Conservation (phyloP, 2,113 vertebrate species). For the Grammomys dolichurus region DNA sequence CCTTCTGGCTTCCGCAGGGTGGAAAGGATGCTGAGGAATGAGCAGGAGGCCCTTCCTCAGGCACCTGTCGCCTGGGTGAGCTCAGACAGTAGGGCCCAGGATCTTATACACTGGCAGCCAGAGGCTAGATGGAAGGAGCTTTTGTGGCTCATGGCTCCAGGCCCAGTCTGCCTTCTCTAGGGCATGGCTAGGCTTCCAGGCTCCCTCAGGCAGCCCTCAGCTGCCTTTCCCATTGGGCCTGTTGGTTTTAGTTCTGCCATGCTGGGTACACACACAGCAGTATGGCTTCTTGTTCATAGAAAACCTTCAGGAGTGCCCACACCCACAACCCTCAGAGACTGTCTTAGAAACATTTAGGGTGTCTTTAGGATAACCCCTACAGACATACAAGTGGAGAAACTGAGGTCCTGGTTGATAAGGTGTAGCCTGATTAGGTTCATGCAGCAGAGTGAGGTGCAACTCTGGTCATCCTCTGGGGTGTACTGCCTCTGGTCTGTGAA, state of each 20-base stretch:
- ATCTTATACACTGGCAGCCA: neutral
- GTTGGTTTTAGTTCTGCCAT: neutral
- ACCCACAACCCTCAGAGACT: neutral
- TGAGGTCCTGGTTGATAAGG: neutral
- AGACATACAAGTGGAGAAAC: neutral
- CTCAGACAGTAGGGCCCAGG: neutral
- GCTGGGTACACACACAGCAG: neutral
- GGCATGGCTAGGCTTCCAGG: rapidly evolving
- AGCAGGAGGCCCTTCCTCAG: neutral
- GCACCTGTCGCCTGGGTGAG: neutral
- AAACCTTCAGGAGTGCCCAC: neutral
- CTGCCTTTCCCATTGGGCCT: neutral
- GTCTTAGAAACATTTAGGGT: neutral
- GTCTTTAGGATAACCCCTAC: neutral
- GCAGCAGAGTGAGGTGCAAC: neutral
- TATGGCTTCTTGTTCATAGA: neutral
- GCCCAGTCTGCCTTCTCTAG: neutral
- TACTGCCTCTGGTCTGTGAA: neutral
- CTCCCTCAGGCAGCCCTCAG: neutral
- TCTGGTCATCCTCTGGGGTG: neutral
- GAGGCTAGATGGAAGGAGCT: neutral
- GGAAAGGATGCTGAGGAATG: neutral
- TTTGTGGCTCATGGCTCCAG: too few species aligned
- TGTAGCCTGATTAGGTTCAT: neutral
- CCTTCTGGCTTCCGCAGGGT: neutral